Evolutionary conservation across 2,113 vertebrate genomes (phyloP).

Genomic region (Ardeotis arabs): DNA sequence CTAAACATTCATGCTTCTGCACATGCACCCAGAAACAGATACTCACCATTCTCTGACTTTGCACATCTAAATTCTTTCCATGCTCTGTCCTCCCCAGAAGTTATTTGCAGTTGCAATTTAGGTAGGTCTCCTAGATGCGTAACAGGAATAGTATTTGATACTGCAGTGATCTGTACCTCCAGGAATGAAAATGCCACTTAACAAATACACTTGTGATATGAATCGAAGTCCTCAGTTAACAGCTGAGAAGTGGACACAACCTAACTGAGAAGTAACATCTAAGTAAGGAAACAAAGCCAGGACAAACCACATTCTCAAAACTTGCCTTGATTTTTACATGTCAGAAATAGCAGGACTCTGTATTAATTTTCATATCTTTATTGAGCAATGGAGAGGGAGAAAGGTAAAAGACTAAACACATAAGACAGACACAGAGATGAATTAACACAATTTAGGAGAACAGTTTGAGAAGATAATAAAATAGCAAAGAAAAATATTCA

Average conservation of each 20-base stretch:
- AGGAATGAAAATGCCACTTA: background rate
- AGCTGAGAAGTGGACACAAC: background rate
- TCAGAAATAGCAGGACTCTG: background rate
- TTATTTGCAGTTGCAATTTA: background rate
- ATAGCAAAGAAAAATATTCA: background rate
- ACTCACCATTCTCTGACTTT: background rate
- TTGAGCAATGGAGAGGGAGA: background rate
- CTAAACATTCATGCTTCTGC: background rate
- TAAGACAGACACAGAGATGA: background rate
- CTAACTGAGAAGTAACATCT: background rate
- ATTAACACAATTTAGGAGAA: background rate
- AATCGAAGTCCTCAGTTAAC: background rate
- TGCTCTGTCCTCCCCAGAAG: background rate
- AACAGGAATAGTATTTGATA: background rate
- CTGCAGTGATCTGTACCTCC: background rate
- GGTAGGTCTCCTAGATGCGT: background rate
- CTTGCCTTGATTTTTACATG: background rate
- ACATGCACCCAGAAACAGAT: background rate
- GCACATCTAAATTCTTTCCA: background rate
- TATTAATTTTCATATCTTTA: slow-evolving; percentile 24
- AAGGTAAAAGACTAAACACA: background rate
- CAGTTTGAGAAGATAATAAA: background rate
- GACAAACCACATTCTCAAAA: background rate
- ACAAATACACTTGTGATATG: background rate
- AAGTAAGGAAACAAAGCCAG: background rate